Conservation (phyloP, 1,140 invertebrate species). For the Hestina assimilis region DNA sequence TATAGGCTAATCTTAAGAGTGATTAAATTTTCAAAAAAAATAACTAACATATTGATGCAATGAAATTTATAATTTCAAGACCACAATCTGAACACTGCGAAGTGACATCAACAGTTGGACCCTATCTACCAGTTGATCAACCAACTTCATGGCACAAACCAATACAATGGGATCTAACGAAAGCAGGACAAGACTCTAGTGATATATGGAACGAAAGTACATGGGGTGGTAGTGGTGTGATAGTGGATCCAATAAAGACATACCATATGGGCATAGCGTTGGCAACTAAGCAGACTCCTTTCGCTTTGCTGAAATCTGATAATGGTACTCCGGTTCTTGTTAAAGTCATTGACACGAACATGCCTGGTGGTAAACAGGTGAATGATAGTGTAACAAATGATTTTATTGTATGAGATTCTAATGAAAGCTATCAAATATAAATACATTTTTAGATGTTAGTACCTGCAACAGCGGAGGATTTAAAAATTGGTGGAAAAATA, state of each 20-base stretch:
- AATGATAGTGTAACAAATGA: neutral
- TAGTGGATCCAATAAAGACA: conserved; percentile 67
- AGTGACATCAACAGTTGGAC: conserved; percentile 56
- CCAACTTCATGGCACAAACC: conserved; percentile 29
- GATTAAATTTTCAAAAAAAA: no score
- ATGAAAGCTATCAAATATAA: neutral
- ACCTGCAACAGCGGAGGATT: conserved; percentile 65
- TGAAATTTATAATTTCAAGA: conserved; percentile 27
- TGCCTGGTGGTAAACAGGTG: conserved; percentile 68
- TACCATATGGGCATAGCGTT: conserved; percentile 68
- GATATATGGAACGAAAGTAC: conserved; percentile 26
- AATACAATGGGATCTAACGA: conserved; percentile 16
- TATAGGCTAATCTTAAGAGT: no score
- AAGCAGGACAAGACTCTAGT: conserved; percentile 2
- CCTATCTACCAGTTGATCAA: conserved; percentile 40
- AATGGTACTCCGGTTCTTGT: conserved; percentile 57
- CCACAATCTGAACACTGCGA: conserved; percentile 46
- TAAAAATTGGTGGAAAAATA: conserved; percentile 62
- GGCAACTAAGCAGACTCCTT: conserved; percentile 62
- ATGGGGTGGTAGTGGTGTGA: conserved; percentile 50
- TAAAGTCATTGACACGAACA: conserved; percentile 62
- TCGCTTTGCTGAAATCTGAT: conserved; percentile 63
- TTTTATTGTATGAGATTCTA: neutral
- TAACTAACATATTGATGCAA: neutral
- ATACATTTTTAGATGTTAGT: conserved; percentile 57